Evolutionary conservation across 2,797 vertebrate genomes (phyloP), one percentile per base, ranked within the genome.

Genomic region (Falco concolor): DNA sequence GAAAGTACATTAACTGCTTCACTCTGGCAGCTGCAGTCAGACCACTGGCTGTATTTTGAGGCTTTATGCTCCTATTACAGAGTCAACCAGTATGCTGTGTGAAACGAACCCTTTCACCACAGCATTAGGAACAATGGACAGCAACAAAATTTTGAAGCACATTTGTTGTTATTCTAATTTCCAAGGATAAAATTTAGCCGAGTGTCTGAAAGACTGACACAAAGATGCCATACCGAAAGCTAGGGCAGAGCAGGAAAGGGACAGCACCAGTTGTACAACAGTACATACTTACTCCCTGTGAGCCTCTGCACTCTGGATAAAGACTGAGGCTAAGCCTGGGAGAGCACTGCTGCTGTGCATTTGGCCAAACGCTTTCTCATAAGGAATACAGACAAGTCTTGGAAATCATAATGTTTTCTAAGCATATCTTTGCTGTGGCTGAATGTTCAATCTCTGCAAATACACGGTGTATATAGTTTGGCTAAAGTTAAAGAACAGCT

Each of bases 11-110:
- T 68, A 90, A 80, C 32, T 34, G 52, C 57, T n/a, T 50, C 42
- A 12, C 64, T 76, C 87, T 28, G 20, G 59, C 63, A 96, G 94
- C 90, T 74, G 56, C 82, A 42, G 67, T 70, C 52, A 93, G 49
- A 77, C 28, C 84, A 76, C 50, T 75, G 42, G 34, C 69, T 91
- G 44, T 47, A 90, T 77, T 93, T 59, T 74, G 74, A 79, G 80
- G 72, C 60, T 93, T 90, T 70, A 82, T 47, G 77, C 53, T 90
- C 77, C 83, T 74, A 84, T 88, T 95, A 95, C 73, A 57, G 65
- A 91, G 67, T 36, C 49, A 87, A 79, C 69, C 67, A 84, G 88
- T 74, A 84, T 3, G 15, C 85, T 49, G 22, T 53, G 79, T 80
- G 87, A 50, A 78, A 87, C 61, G 69, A 93, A 90, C 69, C 45